These are phyloP conservation scores for Centropus bengalensis DNA, from an alignment of 2,113 vertebrate genomes.

Conservation along the genomic window DNA sequence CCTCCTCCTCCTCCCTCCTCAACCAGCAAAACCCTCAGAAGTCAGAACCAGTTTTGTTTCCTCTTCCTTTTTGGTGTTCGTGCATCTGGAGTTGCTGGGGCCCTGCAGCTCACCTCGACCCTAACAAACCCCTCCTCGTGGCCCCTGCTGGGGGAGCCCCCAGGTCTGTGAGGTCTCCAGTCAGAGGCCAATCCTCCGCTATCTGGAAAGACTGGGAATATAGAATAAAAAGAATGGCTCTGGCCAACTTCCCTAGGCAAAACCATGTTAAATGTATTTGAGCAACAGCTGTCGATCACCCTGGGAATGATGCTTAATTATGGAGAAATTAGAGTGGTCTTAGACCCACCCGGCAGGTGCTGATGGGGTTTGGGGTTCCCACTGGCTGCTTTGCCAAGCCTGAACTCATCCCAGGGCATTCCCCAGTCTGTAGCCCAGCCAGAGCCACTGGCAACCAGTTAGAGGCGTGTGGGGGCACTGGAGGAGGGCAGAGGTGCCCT, in stretches of 20 bases:
- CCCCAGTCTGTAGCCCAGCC: fast-evolving
- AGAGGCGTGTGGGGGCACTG: fast-evolving
- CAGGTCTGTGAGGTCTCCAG: background rate
- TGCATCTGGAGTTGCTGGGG: background rate
- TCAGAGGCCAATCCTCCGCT: too few species aligned
- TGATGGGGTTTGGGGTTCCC: background rate
- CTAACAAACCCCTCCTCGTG: background rate
- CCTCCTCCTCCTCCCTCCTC: background rate
- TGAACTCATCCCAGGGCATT: background rate
- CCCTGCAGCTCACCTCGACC: background rate
- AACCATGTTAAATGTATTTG: fast-evolving
- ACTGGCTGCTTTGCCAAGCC: background rate
- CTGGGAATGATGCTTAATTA: background rate
- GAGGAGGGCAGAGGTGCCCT: background rate
- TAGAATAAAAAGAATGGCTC: too few species aligned
- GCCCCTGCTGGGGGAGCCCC: fast-evolving
- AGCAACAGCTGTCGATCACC: background rate
- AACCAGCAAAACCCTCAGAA: background rate
- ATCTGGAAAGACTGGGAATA: background rate
- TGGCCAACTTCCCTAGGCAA: background rate
- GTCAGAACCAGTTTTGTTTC: background rate
- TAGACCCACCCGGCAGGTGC: background rate
- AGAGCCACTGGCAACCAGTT: background rate
- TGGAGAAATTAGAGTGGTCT: background rate
- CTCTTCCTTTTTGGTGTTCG: background rate